A percentile compares a stretch with the other conserved stretches of the same genome.
These are phyloP conservation scores for Coptodon rendalli DNA, from an alignment of 2,113 vertebrate species.

Conservation along the genomic window DNA sequence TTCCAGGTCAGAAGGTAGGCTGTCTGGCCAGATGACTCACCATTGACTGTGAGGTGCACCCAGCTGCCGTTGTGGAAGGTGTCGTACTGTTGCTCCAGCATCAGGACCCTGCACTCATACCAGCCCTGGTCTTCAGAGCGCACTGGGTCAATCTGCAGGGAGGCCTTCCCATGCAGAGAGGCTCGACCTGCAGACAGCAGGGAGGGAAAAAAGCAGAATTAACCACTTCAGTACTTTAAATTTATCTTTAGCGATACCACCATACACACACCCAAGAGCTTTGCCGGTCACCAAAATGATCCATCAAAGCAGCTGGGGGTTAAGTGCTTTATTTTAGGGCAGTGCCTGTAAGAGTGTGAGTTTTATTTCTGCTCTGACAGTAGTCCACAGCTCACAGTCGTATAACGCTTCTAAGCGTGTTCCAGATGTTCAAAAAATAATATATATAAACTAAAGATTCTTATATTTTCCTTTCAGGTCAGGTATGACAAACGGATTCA, in stretches of 20 bases:
- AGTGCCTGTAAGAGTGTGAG: neutral
- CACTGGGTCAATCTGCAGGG: slow-evolving; percentile 91
- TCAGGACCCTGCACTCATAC: slow-evolving; percentile 98
- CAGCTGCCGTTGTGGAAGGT: slow-evolving; percentile 99
- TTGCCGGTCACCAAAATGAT: neutral
- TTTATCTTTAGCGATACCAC: neutral
- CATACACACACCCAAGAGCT: neutral
- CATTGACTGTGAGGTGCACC: slow-evolving; percentile 97
- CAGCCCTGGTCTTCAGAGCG: slow-evolving; percentile 98
- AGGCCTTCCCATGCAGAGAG: slow-evolving; percentile 93
- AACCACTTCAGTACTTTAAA: neutral
- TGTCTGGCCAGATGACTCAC: slow-evolving; percentile 66
- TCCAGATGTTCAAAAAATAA: neutral
- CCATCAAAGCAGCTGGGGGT: neutral
- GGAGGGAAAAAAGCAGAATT: neutral
- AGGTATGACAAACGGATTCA: neutral
- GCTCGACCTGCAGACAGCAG: slow-evolving; percentile 78
- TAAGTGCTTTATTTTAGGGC: neutral
- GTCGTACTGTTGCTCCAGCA: slow-evolving; percentile 96
- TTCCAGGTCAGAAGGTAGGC: neutral
- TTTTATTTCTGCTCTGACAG: neutral
- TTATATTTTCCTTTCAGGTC: neutral
- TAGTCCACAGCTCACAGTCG: neutral
- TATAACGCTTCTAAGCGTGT: neutral
- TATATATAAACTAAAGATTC: neutral